phyloP scores from a whole-genome alignment of 2,888 invertebrate genomes.

The Aproaerema taeniolella region DNA sequence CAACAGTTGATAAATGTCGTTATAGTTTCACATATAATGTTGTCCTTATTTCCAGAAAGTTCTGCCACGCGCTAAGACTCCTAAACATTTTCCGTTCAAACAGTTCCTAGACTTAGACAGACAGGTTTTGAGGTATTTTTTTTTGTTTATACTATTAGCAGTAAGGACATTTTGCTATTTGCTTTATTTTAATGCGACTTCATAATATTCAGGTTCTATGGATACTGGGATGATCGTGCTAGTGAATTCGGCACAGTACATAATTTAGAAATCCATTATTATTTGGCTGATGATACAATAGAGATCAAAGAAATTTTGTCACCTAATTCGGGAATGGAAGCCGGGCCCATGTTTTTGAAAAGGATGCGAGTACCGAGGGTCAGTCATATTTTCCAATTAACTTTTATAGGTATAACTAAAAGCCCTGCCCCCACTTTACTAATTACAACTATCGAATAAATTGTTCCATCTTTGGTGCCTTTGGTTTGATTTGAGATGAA shows the following conservation, averaged over 20 bases:
- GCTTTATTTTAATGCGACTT: not conserved
- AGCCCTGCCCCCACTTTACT: too few species aligned
- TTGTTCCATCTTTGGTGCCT: too few species aligned
- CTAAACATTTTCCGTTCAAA: slow-evolving; percentile 80
- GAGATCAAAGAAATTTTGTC: slow-evolving; percentile 88
- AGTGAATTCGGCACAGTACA: slow-evolving; percentile 87
- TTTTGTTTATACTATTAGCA: not conserved
- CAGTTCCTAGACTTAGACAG: slow-evolving; percentile 91
- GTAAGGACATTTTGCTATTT: not conserved
- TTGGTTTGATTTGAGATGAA: too few species aligned
- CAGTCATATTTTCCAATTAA: too few species aligned
- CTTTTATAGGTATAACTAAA: too few species aligned
- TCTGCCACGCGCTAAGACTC: slow-evolving; percentile 34
- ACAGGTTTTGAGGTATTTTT: slow-evolving; percentile 70
- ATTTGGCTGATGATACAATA: slow-evolving; percentile 91
- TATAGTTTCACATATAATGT: not conserved
- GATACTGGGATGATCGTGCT: slow-evolving; percentile 93
- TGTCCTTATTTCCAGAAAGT: slow-evolving; percentile 41
- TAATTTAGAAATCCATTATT: slow-evolving; percentile 88
- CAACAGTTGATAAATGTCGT: too few species aligned
- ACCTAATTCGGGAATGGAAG: slow-evolving; percentile 83
- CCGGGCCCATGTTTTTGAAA: slow-evolving; percentile 84
- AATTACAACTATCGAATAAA: too few species aligned
- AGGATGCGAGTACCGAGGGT: slow-evolving; percentile 88
- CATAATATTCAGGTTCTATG: slow-evolving; percentile 88